These are phyloP conservation scores for Nineta flava DNA, from an alignment of 2,888 invertebrate genomes.

Conservation along the genomic window DNA sequence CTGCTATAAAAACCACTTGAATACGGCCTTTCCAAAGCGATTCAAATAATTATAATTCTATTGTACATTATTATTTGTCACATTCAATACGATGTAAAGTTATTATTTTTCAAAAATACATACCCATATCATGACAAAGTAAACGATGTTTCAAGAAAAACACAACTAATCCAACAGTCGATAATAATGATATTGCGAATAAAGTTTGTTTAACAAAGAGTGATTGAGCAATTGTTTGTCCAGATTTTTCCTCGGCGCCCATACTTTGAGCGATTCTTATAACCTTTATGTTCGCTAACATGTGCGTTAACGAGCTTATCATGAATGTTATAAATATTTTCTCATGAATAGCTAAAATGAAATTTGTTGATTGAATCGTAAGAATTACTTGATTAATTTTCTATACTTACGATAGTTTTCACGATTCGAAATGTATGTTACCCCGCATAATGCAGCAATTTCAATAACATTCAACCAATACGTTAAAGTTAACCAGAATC, in stretches of 20 bases:
- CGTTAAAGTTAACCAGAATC: conserved; percentile 47
- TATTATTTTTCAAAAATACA: conserved; percentile 22
- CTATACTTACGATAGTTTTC: conserved; percentile 82
- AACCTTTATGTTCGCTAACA: conserved; percentile 56
- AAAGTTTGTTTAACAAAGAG: conserved; percentile 47
- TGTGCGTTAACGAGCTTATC: conserved; percentile 67
- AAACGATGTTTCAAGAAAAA: conserved; percentile 83
- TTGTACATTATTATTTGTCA: too few species aligned
- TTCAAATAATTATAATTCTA: too few species aligned
- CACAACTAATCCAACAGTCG: conserved; percentile 67
- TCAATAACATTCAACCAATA: conserved; percentile 76
- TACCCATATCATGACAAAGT: conserved; percentile 80
- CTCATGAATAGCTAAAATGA: conserved; percentile 66
- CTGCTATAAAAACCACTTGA: too few species aligned
- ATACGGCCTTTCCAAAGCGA: too few species aligned
- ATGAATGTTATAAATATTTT: conserved; percentile 85
- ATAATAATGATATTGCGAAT: conserved; percentile 57
- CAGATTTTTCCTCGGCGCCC: conserved; percentile 10
- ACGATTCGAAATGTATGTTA: conserved; percentile 84
- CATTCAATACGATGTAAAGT: too few species aligned
- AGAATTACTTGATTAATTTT: neutral
- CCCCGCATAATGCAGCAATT: conserved; percentile 73
- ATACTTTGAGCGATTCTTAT: conserved; percentile 21
- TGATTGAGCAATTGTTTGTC: conserved; percentile 16
- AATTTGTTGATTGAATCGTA: conserved; percentile 1